A percentile compares a stretch with the other conserved stretches of the same genome.
Evolutionary conservation across 2,113 vertebrate species (phyloP).

Genomic region (Petrocephalus microphthalmus): DNA sequence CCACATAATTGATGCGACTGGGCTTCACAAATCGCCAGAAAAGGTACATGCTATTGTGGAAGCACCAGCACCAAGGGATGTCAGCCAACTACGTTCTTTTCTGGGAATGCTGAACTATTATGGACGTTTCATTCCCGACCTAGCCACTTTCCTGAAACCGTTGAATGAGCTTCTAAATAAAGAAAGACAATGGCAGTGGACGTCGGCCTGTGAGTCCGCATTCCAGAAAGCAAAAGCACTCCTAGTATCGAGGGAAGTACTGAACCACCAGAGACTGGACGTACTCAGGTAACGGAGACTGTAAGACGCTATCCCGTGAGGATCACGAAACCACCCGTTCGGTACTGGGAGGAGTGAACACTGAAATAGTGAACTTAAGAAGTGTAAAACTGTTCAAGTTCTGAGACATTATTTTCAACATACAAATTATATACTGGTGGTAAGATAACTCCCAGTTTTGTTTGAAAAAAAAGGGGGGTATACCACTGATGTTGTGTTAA

Average conservation of each 20-base stretch:
- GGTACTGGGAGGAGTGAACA: not conserved
- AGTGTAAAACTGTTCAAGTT: not conserved
- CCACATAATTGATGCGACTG: no score
- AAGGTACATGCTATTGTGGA: no score
- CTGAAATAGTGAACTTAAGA: not conserved
- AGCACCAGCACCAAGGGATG: no score
- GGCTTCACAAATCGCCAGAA: no score
- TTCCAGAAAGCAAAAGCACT: slow-evolving; percentile 11
- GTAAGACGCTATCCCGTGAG: not conserved
- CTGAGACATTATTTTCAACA: no score
- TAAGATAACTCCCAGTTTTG: no score
- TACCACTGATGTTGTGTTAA: no score
- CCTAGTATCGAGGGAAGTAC: not conserved
- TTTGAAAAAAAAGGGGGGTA: no score
- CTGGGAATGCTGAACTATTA: slow-evolving; percentile 25
- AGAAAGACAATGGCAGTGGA: slow-evolving; percentile 20
- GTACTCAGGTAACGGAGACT: not conserved
- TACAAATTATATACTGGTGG: no score
- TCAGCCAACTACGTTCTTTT: slow-evolving; percentile 13
- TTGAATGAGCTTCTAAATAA: slow-evolving; percentile 18
- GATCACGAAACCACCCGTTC: not conserved
- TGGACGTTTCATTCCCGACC: slow-evolving; percentile 11
- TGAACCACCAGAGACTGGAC: slow-evolving; percentile 11
- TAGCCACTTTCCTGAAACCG: not conserved
- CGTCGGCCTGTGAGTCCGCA: not conserved